Conservation (phyloP, 2,113 vertebrate species). For the Microtus montanus region DNA sequence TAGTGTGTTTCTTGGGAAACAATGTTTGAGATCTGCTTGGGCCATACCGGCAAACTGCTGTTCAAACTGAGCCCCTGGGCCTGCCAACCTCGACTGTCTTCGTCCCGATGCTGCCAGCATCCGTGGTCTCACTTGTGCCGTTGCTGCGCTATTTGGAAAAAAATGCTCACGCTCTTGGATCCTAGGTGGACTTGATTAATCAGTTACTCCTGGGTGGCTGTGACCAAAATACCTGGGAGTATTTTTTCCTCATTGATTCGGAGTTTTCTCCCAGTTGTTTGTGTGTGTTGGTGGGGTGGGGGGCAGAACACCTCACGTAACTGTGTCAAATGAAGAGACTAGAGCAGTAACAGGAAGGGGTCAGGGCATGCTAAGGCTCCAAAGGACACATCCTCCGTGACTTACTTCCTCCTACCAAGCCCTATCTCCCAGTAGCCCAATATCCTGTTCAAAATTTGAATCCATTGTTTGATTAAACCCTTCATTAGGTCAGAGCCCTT, state of each 20-base stretch:
- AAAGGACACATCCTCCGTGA: not conserved
- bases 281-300: too few species aligned
- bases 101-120: not conserved
- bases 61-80: not conserved
- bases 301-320: not conserved
- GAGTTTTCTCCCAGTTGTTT: too few species aligned
- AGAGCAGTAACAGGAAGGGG: not conserved
- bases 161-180: not conserved
- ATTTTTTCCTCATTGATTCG: not conserved
- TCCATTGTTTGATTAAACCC: not conserved
- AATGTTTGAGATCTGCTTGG: not conserved
- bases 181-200: not conserved
- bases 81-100: not conserved
- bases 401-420: not conserved
- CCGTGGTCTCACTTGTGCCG: not conserved
- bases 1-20: slow-evolving; percentile 19
- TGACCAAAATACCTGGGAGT: not conserved
- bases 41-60: not conserved
- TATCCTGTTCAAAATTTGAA: not conserved
- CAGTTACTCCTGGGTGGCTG: not conserved
- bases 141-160: not conserved
- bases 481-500: not conserved
- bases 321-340: not conserved
- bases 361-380: too few species aligned
- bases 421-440: not conserved